phyloP scores from a whole-genome alignment of 64 coral and sea anemone species.

The Pachyseris speciosa region DNA sequence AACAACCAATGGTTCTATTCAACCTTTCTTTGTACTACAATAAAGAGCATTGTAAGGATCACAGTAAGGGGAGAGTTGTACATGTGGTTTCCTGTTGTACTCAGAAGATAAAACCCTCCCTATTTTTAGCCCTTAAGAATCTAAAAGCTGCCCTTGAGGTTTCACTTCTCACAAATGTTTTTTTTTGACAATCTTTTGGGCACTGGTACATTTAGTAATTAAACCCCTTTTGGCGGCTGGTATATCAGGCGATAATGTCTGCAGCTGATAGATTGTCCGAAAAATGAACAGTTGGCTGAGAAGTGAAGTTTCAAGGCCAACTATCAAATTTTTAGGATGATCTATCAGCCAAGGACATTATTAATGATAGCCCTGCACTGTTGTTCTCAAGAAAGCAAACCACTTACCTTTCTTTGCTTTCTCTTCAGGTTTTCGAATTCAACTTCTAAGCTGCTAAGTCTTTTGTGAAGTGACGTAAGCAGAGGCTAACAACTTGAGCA shows the following conservation, averaged over 20 bases:
- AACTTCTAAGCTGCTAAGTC: constrained; percentile 13
- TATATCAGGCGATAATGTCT: too few species aligned
- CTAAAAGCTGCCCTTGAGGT: background rate
- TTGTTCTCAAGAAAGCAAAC: background rate
- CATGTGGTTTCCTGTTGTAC: background rate
- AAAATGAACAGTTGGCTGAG: too few species aligned
- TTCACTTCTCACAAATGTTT: background rate
- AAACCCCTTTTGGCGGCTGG: too few species aligned
- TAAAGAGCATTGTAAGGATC: background rate
- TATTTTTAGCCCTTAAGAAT: background rate
- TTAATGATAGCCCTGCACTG: background rate
- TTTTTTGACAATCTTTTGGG: background rate
- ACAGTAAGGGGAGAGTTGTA: background rate
- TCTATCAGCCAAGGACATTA: too few species aligned
- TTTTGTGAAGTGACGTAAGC: constrained; percentile 17
- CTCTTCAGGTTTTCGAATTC: constrained; percentile 26
- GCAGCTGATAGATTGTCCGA: too few species aligned
- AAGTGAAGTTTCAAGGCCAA: too few species aligned
- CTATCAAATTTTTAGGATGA: too few species aligned
- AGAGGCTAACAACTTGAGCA: constrained; percentile 33
- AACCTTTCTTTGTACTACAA: background rate
- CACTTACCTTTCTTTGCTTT: constrained; percentile 16
- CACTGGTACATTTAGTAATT: too few species aligned
- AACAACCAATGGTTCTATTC: background rate
- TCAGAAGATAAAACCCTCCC: background rate